Evolutionary conservation across 1,140 invertebrate species (phyloP), one percentile per base, ranked within the genome.

Genomic region (Drosophila subobscura): DNA sequence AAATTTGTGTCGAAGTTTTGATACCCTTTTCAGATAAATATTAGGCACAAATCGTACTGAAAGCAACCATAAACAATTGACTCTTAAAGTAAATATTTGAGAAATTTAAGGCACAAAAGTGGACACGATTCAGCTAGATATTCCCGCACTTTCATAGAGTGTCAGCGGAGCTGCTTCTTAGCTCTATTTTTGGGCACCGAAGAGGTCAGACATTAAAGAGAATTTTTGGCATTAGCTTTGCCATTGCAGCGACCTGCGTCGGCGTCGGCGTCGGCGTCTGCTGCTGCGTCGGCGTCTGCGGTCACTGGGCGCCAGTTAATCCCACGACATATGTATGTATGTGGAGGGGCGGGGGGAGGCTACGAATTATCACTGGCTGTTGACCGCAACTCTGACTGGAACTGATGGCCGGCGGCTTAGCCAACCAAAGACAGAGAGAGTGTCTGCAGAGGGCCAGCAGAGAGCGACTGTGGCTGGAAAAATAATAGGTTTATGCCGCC

Each of bases 401-500:
- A 66, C 63, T 55, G 50, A 8, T 33, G 10, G 29, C 65, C 50
- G 61, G 49, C 54, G 61, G 65, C 65, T 56, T 41, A 68, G 63
- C 44, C 33, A 40, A 22, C 47, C 20, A 23, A 49, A 3, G n/a
- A 27, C 8, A 41, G 27, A 44, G 22, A 22, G 33, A 42, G 40
- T n/a, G n/a, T n/a, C n/a, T n/a, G n/a, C n/a, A 6, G 37, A 3
- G 7, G 4, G 16, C 1, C 16, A 20, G 16, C 12, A 14, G 50
- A 22, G 50, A 72, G 68, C 16, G 16, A 20, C 49, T 84, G 76
- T 68, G 80, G 77, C 67, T 56, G 77, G 73, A 56, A 81, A 86
- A 86, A 86, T 86, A 85, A 85, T 85, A 86, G 73, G 72, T 75
- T 75, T 75, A 75, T 75, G 61, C 51, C 51, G 55, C 16, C 40